Conservation (phyloP, 2,888 invertebrate species). For the Leptopterna dolabrata region DNA sequence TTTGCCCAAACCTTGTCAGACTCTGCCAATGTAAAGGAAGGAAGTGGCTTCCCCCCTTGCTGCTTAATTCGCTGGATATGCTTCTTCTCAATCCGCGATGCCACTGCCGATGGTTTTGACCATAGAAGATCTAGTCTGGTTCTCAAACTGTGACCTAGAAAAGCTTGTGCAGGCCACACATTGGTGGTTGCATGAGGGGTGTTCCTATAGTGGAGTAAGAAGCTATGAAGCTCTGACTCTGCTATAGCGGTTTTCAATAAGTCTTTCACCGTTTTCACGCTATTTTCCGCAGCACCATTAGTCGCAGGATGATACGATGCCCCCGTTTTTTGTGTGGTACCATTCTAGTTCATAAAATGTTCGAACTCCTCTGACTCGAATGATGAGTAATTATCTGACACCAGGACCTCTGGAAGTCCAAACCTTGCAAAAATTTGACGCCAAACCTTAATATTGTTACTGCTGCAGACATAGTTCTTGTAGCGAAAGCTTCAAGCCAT, state of each 20-base stretch:
- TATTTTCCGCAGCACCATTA: slow-evolving; percentile 21
- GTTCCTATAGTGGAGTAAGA: background rate
- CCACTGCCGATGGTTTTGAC: background rate
- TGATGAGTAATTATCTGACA: background rate
- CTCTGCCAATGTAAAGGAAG: background rate
- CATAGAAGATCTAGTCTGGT: background rate
- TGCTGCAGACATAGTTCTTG: background rate
- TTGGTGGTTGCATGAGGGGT: background rate
- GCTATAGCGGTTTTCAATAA: background rate
- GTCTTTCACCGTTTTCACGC: background rate
- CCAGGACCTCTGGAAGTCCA: background rate
- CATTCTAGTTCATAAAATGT: background rate
- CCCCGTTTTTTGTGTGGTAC: background rate
- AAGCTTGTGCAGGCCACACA: background rate
- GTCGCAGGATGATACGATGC: background rate
- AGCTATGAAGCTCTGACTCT: background rate
- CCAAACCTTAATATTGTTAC: background rate
- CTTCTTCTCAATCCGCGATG: background rate
- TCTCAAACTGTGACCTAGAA: background rate
- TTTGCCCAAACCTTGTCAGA: background rate
- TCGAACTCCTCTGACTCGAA: too few relatives aligned
- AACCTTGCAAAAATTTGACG: slow-evolving; percentile 1
- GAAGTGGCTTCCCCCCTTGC: background rate
- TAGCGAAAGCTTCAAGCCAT: slow-evolving; percentile 8
- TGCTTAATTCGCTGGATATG: background rate